Base-by-base conservation (phyloP, 2,888 invertebrate species). In the Lepeophtheirus nordmannii region DNA sequence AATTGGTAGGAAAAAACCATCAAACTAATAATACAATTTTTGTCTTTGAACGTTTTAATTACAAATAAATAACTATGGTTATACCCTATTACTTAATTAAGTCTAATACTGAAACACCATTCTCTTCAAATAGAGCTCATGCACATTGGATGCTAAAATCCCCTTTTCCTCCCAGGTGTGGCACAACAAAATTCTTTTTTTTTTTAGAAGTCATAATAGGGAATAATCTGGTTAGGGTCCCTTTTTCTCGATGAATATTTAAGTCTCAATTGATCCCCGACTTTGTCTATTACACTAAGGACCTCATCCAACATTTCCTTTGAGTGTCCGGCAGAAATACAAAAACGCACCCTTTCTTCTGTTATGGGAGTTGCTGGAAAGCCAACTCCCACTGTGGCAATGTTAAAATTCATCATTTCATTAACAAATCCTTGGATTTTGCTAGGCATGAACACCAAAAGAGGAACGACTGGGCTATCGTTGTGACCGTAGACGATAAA, bases 321-420 rank as follows among this genome's bases (percentile, higher is more conserved):
- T 66, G 91, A 86, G 77, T 97, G 97, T 30, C 91, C 86, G 66
- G 97, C 94, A 62, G 94, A 96, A 69, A 98, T 78, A 75, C 98
- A 98, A 77, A 97, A 90, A 72, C 94, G 81, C 72, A 90, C 90
- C 73, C 97, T 82, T 40, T 90, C 89, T 78, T 87, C 86, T 80
- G 87, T 85, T 70, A 98, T 82, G 59, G 94, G 90, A 63, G 97
- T 96, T 67, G 97, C 97, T 67, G 98, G 97, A 78, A 93, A 97
- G 70, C 96, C 96, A 67, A 96, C 97, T 68, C 96, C 94, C 10
- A 97, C 96, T 17, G 86, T 84, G 67, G 94, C 97, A 69, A 98
- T 82, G 70, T 89, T 85, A 70, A 84, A 81, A 72, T 82, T 82
- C 65, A 87, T 83, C 71, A 94, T 81, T 68, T 85, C 85, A 73